phyloP scores from a whole-genome alignment of 2,113 vertebrate species.

The Stigmatopora argus region DNA sequence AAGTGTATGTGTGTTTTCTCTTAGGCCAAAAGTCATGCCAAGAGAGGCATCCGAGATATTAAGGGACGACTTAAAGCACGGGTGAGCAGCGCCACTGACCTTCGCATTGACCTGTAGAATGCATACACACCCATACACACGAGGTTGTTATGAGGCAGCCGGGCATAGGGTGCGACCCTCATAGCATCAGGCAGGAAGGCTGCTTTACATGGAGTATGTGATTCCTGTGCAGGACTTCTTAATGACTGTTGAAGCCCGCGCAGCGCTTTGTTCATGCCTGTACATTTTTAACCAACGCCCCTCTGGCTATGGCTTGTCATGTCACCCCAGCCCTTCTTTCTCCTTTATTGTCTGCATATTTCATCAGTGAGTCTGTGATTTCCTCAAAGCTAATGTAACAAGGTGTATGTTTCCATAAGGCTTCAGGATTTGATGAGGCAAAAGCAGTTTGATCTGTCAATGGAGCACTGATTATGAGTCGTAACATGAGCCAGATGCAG shows the following conservation, averaged over 20 bases:
- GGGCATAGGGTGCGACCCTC: constrained; percentile 36
- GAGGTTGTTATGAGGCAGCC: constrained; percentile 17
- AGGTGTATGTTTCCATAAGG: constrained; percentile 86
- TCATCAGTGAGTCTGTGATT: constrained; percentile 78
- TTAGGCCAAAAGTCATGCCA: constrained; percentile 91
- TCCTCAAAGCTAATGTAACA: constrained; percentile 82
- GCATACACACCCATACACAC: constrained; percentile 45
- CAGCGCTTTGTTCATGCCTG: constrained; percentile 79
- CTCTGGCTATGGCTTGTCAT: constrained; percentile 82
- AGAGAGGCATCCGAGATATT: constrained; percentile 87
- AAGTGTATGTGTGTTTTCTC: constrained; percentile 16
- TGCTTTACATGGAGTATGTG: constrained; percentile 61
- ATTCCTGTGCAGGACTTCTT: constrained; percentile 67
- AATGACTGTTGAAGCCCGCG: constrained; percentile 83
- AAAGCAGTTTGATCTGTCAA: constrained; percentile 76
- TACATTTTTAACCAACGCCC: constrained; percentile 82
- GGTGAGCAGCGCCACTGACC: constrained; percentile 67
- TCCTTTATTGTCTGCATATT: constrained; percentile 84
- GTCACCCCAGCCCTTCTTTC: constrained; percentile 65
- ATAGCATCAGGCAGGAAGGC: constrained; percentile 55
- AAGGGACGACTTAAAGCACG: constrained; percentile 87
- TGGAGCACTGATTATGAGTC: constrained; percentile 33
- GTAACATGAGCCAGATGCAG: constrained; percentile 13
- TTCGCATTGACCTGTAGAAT: constrained; percentile 21
- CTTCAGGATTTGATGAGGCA: constrained; percentile 81